A percentile compares a stretch with the other conserved stretches of the same genome.
These are phyloP conservation scores for Netelia melanura DNA, from an alignment of 2,888 invertebrate species.

Conservation along the genomic window DNA sequence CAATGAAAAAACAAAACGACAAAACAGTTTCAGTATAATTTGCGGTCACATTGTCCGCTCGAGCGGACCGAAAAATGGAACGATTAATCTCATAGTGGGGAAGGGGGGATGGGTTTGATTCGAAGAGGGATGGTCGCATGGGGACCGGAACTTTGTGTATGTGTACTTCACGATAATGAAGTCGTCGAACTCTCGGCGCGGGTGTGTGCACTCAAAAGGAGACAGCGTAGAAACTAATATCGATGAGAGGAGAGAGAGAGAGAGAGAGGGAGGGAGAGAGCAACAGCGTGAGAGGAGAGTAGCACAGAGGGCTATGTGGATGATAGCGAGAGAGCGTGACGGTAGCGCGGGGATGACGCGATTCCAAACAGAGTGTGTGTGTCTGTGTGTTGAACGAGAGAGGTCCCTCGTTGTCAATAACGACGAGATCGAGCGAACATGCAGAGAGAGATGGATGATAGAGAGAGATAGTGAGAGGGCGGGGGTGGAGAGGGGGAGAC, in stretches of 20 bases:
- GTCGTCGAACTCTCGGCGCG: conserved; percentile 64
- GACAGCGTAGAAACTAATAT: conserved; percentile 53
- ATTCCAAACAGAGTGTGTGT: conserved; percentile 42
- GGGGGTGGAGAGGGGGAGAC: conserved; percentile 14
- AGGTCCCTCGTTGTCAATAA: conserved; percentile 70
- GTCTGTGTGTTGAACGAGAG: conserved; percentile 48
- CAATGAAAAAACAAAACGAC: conserved; percentile 16
- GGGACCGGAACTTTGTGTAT: conserved; percentile 40
- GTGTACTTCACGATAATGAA: conserved; percentile 57
- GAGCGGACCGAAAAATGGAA: conserved; percentile 62
- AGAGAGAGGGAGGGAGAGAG: conserved; percentile 23
- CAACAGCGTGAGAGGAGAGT: conserved; percentile 6
- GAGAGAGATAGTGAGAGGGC: conserved; percentile 59
- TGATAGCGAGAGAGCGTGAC: conserved; percentile 19
- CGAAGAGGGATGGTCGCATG: conserved; percentile 30
- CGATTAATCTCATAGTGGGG: conserved; percentile 33
- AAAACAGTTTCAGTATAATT: conserved; percentile 39
- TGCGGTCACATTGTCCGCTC: conserved; percentile 54
- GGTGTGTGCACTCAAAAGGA: conserved; percentile 44
- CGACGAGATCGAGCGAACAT: conserved; percentile 62
- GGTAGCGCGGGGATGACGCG: conserved; percentile 46
- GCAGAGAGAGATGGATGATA: conserved; percentile 12
- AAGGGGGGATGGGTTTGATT: background rate
- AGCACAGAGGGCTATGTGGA: conserved; percentile 5
- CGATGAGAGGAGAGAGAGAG: conserved; percentile 44